Percentiles rank a stretch among this genome's conserved stretches.
Conservation (phyloP, 2,797 vertebrate genomes). For the Babyrousa celebensis region DNA sequence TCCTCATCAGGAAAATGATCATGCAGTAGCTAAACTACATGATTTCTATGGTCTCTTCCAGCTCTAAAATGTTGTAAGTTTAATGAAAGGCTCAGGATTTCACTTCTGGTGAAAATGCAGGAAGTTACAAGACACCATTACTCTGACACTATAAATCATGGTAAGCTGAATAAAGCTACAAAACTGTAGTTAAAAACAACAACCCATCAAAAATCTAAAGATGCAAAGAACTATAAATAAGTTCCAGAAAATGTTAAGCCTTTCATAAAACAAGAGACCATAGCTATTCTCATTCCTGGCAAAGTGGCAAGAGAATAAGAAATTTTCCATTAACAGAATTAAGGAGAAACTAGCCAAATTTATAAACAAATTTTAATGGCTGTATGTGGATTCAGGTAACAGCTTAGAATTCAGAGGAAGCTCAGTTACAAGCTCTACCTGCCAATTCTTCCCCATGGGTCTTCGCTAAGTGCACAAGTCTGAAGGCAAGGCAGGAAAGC, state of each 20-base stretch:
- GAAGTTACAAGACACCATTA: constrained; percentile 9
- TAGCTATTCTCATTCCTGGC: neutral
- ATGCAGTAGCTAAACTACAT: neutral
- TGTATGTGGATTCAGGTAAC: neutral
- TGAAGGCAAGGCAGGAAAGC: neutral
- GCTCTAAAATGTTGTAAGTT: constrained; percentile 13
- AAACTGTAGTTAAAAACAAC: neutral
- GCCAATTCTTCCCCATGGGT: neutral
- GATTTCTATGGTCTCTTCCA: neutral
- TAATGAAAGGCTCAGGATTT: constrained; percentile 43
- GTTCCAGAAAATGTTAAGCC: constrained; percentile 15
- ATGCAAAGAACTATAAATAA: constrained; percentile 46
- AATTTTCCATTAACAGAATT: constrained; percentile 30
- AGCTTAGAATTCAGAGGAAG: neutral
- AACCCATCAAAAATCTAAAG: neutral
- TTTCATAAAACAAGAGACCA: constrained; percentile 13
- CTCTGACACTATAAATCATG: neutral
- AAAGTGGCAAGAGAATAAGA: neutral
- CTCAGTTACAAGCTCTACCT: neutral
- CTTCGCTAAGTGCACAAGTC: neutral
- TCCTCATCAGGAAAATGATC: constrained; percentile 25
- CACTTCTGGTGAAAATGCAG: constrained; percentile 39
- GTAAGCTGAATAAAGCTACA: constrained; percentile 28
- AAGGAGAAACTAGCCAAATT: constrained; percentile 18
- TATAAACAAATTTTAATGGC: constrained; percentile 33